Evolutionary conservation across 1,140 invertebrate genomes (phyloP), one percentile per base, ranked within the genome.

Genomic region (Heterodera carotae): DNA sequence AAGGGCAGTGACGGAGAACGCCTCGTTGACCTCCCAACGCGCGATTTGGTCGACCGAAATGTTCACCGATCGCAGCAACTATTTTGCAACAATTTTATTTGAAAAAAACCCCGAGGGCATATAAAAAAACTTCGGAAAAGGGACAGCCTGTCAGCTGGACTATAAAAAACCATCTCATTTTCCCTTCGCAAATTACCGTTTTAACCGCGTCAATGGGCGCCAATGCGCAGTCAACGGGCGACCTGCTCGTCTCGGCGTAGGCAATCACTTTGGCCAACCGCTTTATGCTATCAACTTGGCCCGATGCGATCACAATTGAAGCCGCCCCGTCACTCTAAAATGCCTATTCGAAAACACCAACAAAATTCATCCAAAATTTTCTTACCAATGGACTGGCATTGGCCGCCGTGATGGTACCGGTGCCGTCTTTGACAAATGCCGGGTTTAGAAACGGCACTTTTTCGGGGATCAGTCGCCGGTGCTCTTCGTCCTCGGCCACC

Each of bases 1-100:
- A 31, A 98, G 87, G 62, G 92, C 94, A 29, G 98, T 97, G 56
- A 94, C 92, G 88, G 95, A 96, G 88, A 99, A 99, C 1, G 97
- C 97, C 91, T 99, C 97, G 89, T 99, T 99, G 25, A 99, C 93
- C 90, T 99, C 97, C 94, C 95, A 99, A 85, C 96, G 88, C 29
- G 93, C 91, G 68, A 99, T 91, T 86, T 98, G 94, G 68, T 95
- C 92, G 85, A 93, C 93, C 33, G 91, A 92, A 0, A 97, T 88
- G 69, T 93, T 93, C 80, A 92, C 91, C 80, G 92, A 91, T 88
- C 93, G 87, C 74, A 98, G 88, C 2, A 97, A 88, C 91, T 92
- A 22, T 39, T n/a, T n/a, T 78, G n/a, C 2, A 33, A n/a, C n/a
- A n/a, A n/a, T n/a, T n/a, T n/a, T n/a, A n/a, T n/a, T n/a, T n/a